Evolutionary conservation across 2,888 invertebrate species (phyloP).

Genomic region (Rapana venosa): DNA sequence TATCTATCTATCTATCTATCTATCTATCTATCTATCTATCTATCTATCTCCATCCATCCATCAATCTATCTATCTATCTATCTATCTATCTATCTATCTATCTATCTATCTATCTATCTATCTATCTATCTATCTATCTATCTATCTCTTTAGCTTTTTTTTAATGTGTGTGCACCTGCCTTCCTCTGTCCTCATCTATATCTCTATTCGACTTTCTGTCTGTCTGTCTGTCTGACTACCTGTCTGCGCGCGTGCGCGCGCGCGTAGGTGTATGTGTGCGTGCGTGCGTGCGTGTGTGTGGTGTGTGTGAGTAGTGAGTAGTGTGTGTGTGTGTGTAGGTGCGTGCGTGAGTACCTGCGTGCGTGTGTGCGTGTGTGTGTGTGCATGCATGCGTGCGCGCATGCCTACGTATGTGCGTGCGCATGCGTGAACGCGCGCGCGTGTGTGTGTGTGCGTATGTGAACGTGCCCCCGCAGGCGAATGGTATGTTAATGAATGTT

Average conservation of each 20-base stretch:
- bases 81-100: neutral
- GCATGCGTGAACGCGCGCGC: neutral
- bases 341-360: neutral
- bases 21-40: neutral
- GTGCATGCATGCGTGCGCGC: neutral
- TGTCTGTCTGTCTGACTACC: neutral
- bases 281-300: slow-evolving; percentile 23
- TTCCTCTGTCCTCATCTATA: no score
- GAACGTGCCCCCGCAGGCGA: neutral
- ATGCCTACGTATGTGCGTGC: neutral
- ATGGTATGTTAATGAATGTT: neutral
- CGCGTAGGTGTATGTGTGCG: slow-evolving; percentile 29
- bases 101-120: neutral
- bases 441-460: neutral
- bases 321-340: slow-evolving; percentile 7
- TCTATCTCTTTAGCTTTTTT: neutral
- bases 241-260: neutral
- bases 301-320: neutral
- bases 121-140: no score
- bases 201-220: slow-evolving; percentile 25
- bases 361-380: neutral
- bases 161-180: neutral
- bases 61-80: neutral
- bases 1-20: slow-evolving; percentile 23
- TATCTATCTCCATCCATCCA: neutral